Evolutionary conservation across 2,113 vertebrate genomes (phyloP).

Genomic region (Clarias macrocephalus): DNA sequence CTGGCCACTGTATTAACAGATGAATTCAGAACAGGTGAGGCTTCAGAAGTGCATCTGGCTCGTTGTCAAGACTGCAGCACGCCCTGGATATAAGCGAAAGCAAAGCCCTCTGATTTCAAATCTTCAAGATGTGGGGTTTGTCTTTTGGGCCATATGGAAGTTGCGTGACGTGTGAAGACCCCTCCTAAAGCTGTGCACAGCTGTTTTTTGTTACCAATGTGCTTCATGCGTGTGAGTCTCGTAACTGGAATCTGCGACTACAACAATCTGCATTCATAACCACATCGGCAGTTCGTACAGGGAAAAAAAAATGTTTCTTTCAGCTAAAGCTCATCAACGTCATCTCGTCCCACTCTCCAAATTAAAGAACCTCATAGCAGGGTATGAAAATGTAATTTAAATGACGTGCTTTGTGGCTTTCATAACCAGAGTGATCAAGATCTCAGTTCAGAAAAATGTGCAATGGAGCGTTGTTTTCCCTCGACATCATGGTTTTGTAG

Average conservation of each 20-base stretch:
- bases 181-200: conserved; percentile 27
- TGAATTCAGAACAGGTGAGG: conserved; percentile 9
- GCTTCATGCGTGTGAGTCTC: conserved; percentile 33
- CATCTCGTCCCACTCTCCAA: neutral
- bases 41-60: conserved; percentile 5
- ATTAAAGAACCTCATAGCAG: conserved; percentile 11
- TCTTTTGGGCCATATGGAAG: neutral
- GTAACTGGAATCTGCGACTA: conserved; percentile 21
- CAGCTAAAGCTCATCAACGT: neutral
- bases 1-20: neutral
- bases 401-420: conserved; percentile 5
- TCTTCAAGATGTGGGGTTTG: neutral
- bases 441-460: conserved; percentile 42
- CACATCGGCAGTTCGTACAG: conserved; percentile 9
- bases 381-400: conserved; percentile 28
- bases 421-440: conserved; percentile 31
- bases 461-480: conserved; percentile 15
- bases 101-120: neutral
- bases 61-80: conserved; percentile 1
- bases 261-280: conserved; percentile 6
- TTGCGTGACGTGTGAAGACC: neutral
- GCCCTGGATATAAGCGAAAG: neutral
- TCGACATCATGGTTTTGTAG: neutral
- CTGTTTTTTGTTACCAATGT: conserved; percentile 50
- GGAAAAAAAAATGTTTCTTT: conserved; percentile 25